Conservation (phyloP, 64 coral and sea anemone genomes). For the Porites lutea region DNA sequence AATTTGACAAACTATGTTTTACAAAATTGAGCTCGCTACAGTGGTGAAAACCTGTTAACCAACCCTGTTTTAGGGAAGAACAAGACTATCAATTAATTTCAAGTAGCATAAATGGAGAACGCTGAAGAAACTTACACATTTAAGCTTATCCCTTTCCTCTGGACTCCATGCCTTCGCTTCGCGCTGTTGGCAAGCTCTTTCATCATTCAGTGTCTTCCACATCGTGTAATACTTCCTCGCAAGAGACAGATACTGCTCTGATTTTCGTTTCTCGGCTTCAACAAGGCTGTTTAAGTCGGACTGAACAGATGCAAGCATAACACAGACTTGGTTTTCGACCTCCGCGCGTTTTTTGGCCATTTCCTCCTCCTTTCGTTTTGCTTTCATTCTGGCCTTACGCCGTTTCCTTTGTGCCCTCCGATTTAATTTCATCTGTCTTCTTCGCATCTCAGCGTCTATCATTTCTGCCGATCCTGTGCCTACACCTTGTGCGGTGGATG, state of each 20-base stretch:
- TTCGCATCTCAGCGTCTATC: too few species aligned
- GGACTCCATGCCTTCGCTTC: neutral
- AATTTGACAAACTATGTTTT: too few species aligned
- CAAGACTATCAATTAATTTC: too few species aligned
- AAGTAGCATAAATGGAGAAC: too few species aligned
- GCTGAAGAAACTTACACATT: neutral
- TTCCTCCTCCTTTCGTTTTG: neutral
- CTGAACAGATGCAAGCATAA: neutral
- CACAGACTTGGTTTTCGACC: neutral
- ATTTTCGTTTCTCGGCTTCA: neutral
- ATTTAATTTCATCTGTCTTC: too few species aligned
- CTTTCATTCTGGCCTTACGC: neutral
- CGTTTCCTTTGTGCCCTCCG: too few species aligned
- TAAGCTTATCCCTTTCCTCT: neutral
- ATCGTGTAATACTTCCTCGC: constrained; percentile 16
- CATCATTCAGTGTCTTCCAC: neutral
- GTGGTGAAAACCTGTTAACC: too few species aligned
- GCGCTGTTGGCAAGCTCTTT: neutral
- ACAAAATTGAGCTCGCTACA: too few species aligned
- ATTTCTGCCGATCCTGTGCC: too few species aligned
- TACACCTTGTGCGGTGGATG: too few species aligned
- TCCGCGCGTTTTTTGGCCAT: neutral
- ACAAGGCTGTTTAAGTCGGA: neutral
- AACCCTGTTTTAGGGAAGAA: too few species aligned
- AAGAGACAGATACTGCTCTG: neutral